These are phyloP conservation scores for Anodontia alba DNA, from an alignment of 2,888 invertebrate species.

Conservation along the genomic window DNA sequence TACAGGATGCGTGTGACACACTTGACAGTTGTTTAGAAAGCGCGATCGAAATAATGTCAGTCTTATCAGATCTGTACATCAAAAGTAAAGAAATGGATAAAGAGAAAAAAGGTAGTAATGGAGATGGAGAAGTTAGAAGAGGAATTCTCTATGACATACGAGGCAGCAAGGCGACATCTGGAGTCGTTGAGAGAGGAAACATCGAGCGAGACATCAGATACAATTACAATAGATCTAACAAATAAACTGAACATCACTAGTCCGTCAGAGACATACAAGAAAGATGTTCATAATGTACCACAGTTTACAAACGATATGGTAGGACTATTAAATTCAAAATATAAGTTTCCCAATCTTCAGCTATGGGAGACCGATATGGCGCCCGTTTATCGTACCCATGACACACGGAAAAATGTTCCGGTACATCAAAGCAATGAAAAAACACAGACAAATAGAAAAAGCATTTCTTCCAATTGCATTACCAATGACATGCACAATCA, in stretches of 20 bases:
- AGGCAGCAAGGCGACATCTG: no score
- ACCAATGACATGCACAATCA: neutral
- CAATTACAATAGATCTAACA: no score
- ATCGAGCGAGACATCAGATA: no score
- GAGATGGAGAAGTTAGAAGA: slow-evolving; percentile 4
- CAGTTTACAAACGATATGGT: neutral
- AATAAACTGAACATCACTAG: neutral
- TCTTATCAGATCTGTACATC: neutral
- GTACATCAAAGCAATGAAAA: neutral
- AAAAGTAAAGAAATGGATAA: neutral
- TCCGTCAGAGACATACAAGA: neutral
- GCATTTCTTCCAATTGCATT: neutral
- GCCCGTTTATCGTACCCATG: neutral
- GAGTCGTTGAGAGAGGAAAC: no score
- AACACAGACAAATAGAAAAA: neutral
- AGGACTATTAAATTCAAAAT: neutral
- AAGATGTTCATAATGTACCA: neutral
- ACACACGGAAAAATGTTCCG: neutral
- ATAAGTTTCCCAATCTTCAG: neutral
- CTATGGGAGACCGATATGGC: neutral
- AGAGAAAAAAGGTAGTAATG: neutral
- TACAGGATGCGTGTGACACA: neutral
- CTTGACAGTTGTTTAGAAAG: neutral
- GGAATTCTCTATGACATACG: neutral
- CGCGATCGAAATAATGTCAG: neutral